Evolutionary conservation across 2,797 vertebrate genomes (phyloP).

Genomic region (Melanotaenia pygmaea): DNA sequence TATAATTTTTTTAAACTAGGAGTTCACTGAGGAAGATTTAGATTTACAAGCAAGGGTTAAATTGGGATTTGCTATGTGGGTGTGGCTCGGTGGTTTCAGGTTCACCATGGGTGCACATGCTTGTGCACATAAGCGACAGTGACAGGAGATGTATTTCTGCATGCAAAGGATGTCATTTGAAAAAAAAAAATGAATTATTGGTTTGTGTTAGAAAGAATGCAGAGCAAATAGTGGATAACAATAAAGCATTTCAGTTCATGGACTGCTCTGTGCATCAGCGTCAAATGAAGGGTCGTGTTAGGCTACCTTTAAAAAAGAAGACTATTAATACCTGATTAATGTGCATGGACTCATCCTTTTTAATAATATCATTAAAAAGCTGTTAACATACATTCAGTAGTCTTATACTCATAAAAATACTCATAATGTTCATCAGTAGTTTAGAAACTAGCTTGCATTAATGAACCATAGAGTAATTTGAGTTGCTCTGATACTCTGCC

Average conservation of each 20-base stretch:
- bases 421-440: neutral
- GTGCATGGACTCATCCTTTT: neutral
- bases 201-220: neutral
- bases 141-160: neutral
- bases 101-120: neutral
- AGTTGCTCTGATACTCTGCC: neutral
- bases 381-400: neutral
- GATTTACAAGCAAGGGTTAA: neutral
- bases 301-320: neutral
- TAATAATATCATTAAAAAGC: neutral
- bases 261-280: neutral
- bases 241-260: neutral
- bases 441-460: neutral
- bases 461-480: neutral
- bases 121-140: neutral
- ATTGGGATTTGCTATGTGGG: neutral
- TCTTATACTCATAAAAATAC: no score
- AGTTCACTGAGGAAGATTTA: neutral
- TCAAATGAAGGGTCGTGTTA: neutral
- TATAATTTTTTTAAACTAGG: neutral
- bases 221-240: neutral
- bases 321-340: neutral
- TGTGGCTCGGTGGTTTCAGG: neutral
- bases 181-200: neutral
- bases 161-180: neutral